Evolutionary conservation across 2,888 invertebrate species (phyloP), one percentile per base, ranked within the genome.

Genomic region (Slavum lentiscoides): DNA sequence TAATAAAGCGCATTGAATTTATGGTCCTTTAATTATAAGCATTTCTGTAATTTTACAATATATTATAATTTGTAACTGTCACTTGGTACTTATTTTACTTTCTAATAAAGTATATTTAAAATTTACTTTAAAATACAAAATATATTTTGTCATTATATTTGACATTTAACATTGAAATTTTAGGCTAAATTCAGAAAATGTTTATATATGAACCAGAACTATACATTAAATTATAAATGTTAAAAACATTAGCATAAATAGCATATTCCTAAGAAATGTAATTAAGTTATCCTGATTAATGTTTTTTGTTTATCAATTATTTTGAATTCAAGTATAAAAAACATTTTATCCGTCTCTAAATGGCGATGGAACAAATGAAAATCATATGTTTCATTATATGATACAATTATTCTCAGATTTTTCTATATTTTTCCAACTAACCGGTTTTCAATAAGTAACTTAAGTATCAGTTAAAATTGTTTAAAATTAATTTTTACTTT

Each of bases 221-320:
- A 13, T n/a, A 43, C 6, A n/a, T 21, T 66, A n/a, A 43, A 66
- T 66, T 21, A 4, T 66, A 66, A 55, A 19, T 9, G 49, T 49
- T 49, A 49, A 55, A 7, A 43, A 2, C 49, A 68, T 68, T 68
- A 6, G 8, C 30, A 30, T 53, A 53, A 68, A 30, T 68, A 68
- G 17, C 1, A 49, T 59, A 49, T 49, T 73, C 13, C 23, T 17
- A 19, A 73, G 30, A 61, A 62, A 62, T 61, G 13, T 72, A 43
- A 43, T 39, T 43, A 73, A 49, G 23, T 39, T 9, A 72, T 43
- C 9, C 6, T 13, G 7, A 13, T 62, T 61, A 4, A 30, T 73
- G 23, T 30, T 59, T 49, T 61, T 62, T 73, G 23, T 49, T 59
- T 49, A 73, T 62, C n/a, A 49, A 30, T 62, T 73, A 19, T 61